Evolutionary conservation across 2,113 vertebrate genomes (phyloP).

Genomic region (Amphiprion ocellaris): DNA sequence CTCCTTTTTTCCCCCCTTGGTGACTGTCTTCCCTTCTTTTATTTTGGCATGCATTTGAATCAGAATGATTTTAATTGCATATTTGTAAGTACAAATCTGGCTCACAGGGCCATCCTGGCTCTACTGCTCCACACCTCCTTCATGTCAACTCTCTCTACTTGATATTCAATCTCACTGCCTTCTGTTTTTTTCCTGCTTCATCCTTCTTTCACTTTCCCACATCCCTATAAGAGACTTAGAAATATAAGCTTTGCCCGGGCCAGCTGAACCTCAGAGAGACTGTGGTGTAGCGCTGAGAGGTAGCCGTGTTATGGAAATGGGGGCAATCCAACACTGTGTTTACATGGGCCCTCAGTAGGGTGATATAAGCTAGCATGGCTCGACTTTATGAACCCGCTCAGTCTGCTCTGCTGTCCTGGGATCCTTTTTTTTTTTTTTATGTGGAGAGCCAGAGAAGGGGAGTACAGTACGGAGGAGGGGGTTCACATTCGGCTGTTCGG

Average conservation of each 20-base stretch:
- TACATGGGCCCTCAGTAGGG: slow-evolving; percentile 64
- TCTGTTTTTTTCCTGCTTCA: slow-evolving; percentile 1
- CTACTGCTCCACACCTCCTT: background rate
- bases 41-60: background rate
- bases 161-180: background rate
- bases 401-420: slow-evolving; percentile 57
- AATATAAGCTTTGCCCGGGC: slow-evolving; percentile 7
- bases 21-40: background rate
- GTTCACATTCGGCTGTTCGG: slow-evolving; percentile 76
- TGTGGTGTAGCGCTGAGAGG: slow-evolving; percentile 44
- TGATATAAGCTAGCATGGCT: slow-evolving; percentile 57
- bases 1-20: background rate
- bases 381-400: slow-evolving; percentile 53
- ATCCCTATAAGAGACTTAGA: slow-evolving; percentile 17
- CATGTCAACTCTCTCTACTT: slow-evolving; percentile 3
- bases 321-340: slow-evolving; percentile 63
- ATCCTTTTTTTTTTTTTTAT: slow-evolving; percentile 44
- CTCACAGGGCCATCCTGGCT: background rate
- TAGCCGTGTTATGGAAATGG: slow-evolving; percentile 49
- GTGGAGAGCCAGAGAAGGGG: slow-evolving; percentile 31
- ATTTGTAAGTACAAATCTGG: background rate
- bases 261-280: slow-evolving; percentile 48
- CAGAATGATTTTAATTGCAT: background rate
- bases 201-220: slow-evolving; percentile 47
- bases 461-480: slow-evolving; percentile 61